Base-by-base conservation (phyloP, 2,888 invertebrate species). In the Hemaris fuciformis region DNA sequence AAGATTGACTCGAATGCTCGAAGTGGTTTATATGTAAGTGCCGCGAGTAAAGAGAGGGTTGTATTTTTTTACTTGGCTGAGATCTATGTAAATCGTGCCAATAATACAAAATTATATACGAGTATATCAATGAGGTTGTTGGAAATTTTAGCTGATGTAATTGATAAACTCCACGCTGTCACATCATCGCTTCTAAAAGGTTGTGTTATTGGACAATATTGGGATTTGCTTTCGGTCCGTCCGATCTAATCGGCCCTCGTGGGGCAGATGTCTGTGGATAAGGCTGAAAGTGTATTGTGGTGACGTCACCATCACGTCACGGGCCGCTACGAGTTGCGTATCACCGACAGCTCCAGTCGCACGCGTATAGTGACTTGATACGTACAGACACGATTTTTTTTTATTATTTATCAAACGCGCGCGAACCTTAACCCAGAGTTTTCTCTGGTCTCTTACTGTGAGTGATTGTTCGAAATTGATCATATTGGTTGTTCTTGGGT, bases 251-350 rank as follows among this genome's bases (percentile, higher is more conserved):
- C 53, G 65, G 67, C 64, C 63, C 59, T 34, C 65, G 63, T 69
- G 73, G 48, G 48, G 27, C 48, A 31, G 53, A 27, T 48, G 27
- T 53, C 31, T 38, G 57, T 38, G n/a, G 38, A 10, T 76, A 73
- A 77, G 71, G 74, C 65, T 71, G 71, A 67, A 68, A 75, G 72
- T 76, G 76, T 67, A 73, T 67, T 66, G 69, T 67, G 68, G 79
- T 85, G 85, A 83, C 84, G 85, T 86, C 85, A 88, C 69, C 65
- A 66, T 70, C 65, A 74, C 85, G 85, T 84, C 83, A 85, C 76
- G 71, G 76, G 69, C 68, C 67, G 67, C 75, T 76, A 79, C 77
- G 81, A 79, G 80, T 77, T 79, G 83, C 80, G 82, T 82, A 70
- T 70, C 73, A 69, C 74, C 77, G 60, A 70, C 68, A 70, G 65